Evolutionary conservation across 2,113 vertebrate species (phyloP).

Genomic region (Menura novaehollandiae): DNA sequence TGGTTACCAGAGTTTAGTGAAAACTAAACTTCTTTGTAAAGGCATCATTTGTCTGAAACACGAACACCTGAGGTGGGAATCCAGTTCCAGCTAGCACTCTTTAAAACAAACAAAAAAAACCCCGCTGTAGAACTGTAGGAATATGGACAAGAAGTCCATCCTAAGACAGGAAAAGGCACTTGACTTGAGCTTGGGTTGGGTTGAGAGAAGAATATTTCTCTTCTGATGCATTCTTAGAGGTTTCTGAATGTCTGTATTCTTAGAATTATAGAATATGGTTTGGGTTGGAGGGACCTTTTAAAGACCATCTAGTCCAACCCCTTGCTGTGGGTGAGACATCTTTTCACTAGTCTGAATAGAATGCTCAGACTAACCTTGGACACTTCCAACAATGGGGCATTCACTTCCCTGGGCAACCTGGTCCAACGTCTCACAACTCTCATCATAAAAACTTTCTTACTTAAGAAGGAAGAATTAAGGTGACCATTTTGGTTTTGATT

Average conservation of each 20-base stretch:
- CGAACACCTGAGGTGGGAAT: not conserved
- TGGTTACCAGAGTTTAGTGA: not conserved
- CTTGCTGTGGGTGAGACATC: not conserved
- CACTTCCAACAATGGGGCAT: rapidly evolving
- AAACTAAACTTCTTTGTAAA: not conserved
- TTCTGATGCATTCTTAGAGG: not conserved
- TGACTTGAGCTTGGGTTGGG: not conserved
- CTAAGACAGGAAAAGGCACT: not conserved
- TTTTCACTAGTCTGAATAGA: not conserved
- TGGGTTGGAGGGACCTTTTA: not conserved
- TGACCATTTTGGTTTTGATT: not conserved
- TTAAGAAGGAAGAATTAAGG: not conserved
- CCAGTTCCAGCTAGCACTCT: not conserved
- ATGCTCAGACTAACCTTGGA: not conserved
- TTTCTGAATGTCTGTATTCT: not conserved
- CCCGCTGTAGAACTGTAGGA: not conserved
- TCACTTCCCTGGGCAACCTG: not conserved
- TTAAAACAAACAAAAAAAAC: not conserved
- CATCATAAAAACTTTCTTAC: not conserved
- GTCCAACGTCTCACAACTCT: not conserved
- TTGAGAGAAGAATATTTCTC: not conserved
- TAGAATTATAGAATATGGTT: not conserved
- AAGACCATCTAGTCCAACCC: not conserved
- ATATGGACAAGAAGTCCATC: not conserved
- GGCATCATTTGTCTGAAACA: not conserved